These are phyloP conservation scores for Stegastes partitus DNA, from an alignment of 2,113 vertebrate genomes.

Conservation along the genomic window DNA sequence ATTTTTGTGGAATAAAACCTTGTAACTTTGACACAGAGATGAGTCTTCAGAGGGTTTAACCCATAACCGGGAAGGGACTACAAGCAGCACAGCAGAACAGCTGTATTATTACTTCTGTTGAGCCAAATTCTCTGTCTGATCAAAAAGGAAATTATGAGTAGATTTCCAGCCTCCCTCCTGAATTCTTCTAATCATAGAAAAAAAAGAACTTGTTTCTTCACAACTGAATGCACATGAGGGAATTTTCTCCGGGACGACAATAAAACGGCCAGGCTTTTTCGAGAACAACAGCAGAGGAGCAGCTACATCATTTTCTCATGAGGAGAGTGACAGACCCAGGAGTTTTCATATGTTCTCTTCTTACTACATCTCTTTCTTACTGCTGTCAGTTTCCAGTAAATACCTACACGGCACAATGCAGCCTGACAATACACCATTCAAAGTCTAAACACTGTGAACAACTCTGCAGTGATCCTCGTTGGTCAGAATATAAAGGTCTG, in stretches of 20 bases:
- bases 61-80: too few relatives aligned
- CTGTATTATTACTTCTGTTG: constrained; percentile 32
- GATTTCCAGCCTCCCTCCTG: not conserved
- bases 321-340: constrained; percentile 17
- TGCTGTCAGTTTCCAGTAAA: not conserved
- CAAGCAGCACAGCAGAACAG: constrained; percentile 21
- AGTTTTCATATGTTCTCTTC: constrained; percentile 13
- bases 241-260: constrained; percentile 35
- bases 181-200: constrained; percentile 18
- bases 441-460: constrained; percentile 14
- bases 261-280: constrained; percentile 26
- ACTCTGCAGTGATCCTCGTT: not conserved
- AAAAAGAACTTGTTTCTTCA: constrained; percentile 16
- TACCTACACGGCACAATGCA: constrained; percentile 3
- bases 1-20: too few relatives aligned
- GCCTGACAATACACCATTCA: not conserved
- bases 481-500: constrained; percentile 7
- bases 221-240: constrained; percentile 19
- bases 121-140: constrained; percentile 21
- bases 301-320: constrained; percentile 42
- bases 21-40: too few relatives aligned
- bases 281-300: constrained; percentile 13
- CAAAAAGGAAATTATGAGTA: constrained; percentile 21
- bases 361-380: constrained; percentile 15
- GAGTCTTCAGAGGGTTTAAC: too few relatives aligned